Base-by-base conservation (phyloP, 2,797 vertebrate genomes). In the Streptopelia turtur region DNA sequence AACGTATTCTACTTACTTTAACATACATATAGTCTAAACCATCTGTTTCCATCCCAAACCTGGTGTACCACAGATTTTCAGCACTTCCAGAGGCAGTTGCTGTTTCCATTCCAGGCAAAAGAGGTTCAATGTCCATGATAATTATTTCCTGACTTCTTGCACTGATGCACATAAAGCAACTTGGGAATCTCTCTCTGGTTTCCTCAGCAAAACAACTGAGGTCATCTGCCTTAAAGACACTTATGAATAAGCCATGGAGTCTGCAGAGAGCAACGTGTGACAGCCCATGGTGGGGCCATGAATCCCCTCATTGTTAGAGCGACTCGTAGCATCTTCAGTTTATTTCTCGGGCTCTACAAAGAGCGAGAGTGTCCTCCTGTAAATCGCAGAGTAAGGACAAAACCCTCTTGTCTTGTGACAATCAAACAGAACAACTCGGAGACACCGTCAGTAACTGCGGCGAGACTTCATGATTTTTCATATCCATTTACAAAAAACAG, bases 1-100 rank as follows among this genome's bases (percentile, higher is more conserved):
- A 94, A 91, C 6, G 31, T 24, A 49, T 66, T 88, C 79, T 81
- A 99, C 99, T 99, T 98, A 99, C 99, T 97, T 98, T 66, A 53
- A 98, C 89, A 90, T 98, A 99, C 97, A 98, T 98, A 96, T 83
- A 98, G 96, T 97, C 98, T 98, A 99, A 97, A 91, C 98, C 98
- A 94, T 98, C 97, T 94, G 98, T 96, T 98, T 98, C 98, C 95
- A 96, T 97, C 87, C 92, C 63, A 66, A 37, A 76, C 43, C 31
- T 89, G 33, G 35, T 17, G 52, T 37, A 57, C 49, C 45, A 57
- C 30, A 37, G 47, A 92, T 59, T 52, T 80, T 21, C 70, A 75
- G 41, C 68, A 33, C 60, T 88, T 81, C 70, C 86, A 84, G 74
- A 64, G 8, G 72, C 53, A 78, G 69, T 1, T 61, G 87, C 41